Evolutionary conservation across 30 jellyfish, hydroid and myxozoan species (phyloP).

Genomic region (Euphysa ruthae): DNA sequence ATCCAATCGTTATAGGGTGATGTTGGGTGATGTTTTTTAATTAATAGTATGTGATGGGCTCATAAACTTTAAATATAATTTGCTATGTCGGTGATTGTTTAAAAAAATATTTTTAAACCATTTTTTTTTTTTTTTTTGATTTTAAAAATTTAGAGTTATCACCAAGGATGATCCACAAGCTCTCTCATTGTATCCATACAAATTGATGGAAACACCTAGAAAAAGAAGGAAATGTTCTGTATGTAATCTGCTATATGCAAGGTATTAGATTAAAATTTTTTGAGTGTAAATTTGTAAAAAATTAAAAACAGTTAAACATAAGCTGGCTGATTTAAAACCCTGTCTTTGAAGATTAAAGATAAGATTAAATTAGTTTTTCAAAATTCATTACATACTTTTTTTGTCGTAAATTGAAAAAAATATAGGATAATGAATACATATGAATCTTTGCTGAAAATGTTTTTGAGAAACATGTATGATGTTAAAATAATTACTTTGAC

Average conservation of each 20-base stretch:
- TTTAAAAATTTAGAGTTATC: slow-evolving; percentile 14
- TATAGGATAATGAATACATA: no score
- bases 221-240: slow-evolving; percentile 59
- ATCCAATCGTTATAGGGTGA: no score
- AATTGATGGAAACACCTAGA: slow-evolving; percentile 5
- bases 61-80: not conserved
- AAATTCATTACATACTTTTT: not conserved
- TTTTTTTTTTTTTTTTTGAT: not conserved
- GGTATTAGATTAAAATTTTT: slow-evolving; percentile 20
- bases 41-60: not conserved
- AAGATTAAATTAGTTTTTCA: not conserved
- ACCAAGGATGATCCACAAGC: slow-evolving; percentile 64
- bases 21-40: no score
- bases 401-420: not conserved
- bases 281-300: no score
- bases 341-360: no score
- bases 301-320: no score
- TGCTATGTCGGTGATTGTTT: not conserved
- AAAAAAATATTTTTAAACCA: not conserved
- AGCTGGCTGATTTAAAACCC: no score
- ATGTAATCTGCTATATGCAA: slow-evolving; percentile 46
- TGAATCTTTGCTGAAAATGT: no score
- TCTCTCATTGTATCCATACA: slow-evolving; percentile 41
- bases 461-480: no score
- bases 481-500: no score